Conservation (phyloP, 2,797 vertebrate genomes). For the Sciurus carolinensis region DNA sequence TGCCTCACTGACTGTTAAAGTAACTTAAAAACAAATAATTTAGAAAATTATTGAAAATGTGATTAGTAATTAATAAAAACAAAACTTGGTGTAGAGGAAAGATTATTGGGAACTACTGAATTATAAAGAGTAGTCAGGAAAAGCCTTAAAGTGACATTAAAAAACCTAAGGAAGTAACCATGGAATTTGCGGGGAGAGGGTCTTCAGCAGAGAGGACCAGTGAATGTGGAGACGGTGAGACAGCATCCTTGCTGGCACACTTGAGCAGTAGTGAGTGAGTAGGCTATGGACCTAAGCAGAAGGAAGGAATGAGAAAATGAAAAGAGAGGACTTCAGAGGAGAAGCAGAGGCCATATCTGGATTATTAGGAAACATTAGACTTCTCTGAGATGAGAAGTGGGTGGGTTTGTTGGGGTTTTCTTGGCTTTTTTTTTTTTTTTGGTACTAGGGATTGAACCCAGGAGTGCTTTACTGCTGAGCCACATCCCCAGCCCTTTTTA, state of each 20-base stretch:
- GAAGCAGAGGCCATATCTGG: not conserved
- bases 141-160: not conserved
- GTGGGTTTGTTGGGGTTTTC: not conserved
- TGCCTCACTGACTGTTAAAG: not conserved
- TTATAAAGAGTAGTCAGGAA: not conserved
- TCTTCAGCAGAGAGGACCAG: not conserved
- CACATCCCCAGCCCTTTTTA: no score
- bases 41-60: constrained; percentile 36
- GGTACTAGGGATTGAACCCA: no score
- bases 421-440: no score
- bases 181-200: not conserved
- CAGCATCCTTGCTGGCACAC: fast-evolving
- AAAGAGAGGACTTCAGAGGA: not conserved
- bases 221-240: not conserved
- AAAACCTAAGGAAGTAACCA: not conserved
- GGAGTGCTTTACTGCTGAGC: no score
- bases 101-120: not conserved
- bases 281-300: not conserved
- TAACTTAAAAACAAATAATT: constrained; percentile 2
- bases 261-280: not conserved
- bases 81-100: constrained; percentile 6
- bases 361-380: not conserved
- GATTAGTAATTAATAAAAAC: constrained; percentile 44
- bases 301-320: not conserved
- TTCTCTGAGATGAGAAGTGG: constrained; percentile 37